phyloP scores from a whole-genome alignment of 2,888 invertebrate genomes.

The Ichneumoninae sp. region DNA sequence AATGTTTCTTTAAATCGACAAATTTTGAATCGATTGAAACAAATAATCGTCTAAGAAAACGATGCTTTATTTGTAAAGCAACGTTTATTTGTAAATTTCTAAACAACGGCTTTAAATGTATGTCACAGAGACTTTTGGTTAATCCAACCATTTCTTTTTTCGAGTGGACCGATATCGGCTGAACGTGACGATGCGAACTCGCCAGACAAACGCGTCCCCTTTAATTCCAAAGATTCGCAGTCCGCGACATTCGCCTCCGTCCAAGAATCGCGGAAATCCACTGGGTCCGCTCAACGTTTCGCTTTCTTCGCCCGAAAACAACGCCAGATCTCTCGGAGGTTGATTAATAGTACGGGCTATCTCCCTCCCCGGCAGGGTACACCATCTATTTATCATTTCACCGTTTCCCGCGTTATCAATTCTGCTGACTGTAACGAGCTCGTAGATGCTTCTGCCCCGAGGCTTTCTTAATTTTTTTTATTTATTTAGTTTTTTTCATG shows the following conservation, averaged over 20 bases:
- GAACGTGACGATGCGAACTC: too few relatives aligned
- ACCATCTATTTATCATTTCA: constrained; percentile 75
- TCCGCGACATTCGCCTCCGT: background rate
- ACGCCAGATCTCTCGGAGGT: constrained; percentile 69
- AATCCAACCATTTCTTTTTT: too few relatives aligned
- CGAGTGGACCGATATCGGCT: too few relatives aligned
- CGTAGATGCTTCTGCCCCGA: constrained; percentile 62
- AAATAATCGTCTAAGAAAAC: too few relatives aligned
- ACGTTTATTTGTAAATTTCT: too few relatives aligned
- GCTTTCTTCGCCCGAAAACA: constrained; percentile 71
- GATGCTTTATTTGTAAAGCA: too few relatives aligned
- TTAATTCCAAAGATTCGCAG: background rate
- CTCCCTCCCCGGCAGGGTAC: constrained; percentile 58
- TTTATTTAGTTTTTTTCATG: background rate
- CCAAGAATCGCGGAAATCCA: background rate
- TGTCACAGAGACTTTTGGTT: too few relatives aligned
- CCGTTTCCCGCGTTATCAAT: constrained; percentile 75
- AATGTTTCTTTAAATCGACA: too few relatives aligned
- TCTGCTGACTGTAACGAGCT: constrained; percentile 73
- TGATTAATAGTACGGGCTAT: constrained; percentile 75
- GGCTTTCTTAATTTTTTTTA: constrained; percentile 72
- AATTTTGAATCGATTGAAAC: too few relatives aligned
- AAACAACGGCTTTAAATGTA: too few relatives aligned
- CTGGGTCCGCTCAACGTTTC: background rate
- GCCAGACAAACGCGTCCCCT: background rate